Conservation (phyloP, 2,888 invertebrate genomes). For the Monopis laevigella region DNA sequence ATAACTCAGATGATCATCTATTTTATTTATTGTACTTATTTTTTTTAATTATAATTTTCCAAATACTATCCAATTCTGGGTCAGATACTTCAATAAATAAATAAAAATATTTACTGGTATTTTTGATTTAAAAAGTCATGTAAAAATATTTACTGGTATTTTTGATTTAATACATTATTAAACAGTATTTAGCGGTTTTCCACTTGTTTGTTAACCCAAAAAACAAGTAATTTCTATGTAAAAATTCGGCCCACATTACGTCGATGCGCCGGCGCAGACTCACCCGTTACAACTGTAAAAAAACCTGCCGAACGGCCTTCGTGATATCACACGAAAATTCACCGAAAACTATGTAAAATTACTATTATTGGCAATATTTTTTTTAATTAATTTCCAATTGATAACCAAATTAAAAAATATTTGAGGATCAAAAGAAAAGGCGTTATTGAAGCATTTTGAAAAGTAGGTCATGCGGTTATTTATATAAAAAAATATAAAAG, state of each 20-base stretch:
- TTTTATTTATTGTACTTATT: too few relatives aligned
- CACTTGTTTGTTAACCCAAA: constrained; percentile 1
- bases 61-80: too few relatives aligned
- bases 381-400: background rate
- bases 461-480: constrained; percentile 41
- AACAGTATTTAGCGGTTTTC: too few relatives aligned
- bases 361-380: too few relatives aligned
- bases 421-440: background rate
- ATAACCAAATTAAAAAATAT: background rate
- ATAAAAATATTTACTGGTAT: too few relatives aligned
- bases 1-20: too few relatives aligned
- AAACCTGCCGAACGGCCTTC: constrained; percentile 57
- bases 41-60: too few relatives aligned
- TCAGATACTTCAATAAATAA: too few relatives aligned
- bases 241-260: constrained; percentile 11
- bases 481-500: constrained; percentile 28
- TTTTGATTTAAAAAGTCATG: too few relatives aligned
- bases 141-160: too few relatives aligned
- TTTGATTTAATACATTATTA: too few relatives aligned
- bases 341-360: constrained; percentile 23
- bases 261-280: constrained; percentile 21
- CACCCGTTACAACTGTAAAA: constrained; percentile 62
- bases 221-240: constrained; percentile 6
- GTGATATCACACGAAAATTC: constrained; percentile 45
- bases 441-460: background rate